Evolutionary conservation across 2,888 invertebrate species (phyloP), one percentile per base, ranked within the genome.

Genomic region (Sycophila texana): DNA sequence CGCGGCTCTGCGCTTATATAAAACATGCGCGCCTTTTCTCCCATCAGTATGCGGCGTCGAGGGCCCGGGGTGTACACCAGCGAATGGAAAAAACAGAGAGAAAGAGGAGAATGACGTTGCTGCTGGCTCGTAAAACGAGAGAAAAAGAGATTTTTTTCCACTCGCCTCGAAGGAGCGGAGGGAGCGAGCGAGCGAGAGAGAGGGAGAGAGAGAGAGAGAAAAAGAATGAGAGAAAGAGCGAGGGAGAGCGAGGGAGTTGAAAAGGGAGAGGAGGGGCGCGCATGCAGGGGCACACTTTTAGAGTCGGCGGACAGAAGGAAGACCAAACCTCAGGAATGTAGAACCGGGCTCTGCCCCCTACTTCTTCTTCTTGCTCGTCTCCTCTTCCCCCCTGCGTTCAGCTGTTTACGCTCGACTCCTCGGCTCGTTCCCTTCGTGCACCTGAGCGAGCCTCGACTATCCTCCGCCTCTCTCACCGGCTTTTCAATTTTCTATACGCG

Each of bases 291-390:
- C 53, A 65, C 53, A 61, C 39, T 39, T 39, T 49, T 30, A 68
- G 30, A 70, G 79, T 68, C 67, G 47, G 66, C 55, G 74, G 57
- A 77, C 74, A 70, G 79, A 82, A 82, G 73, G 79, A 53, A 83
- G 83, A 84, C 84, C 82, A 80, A 83, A 84, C 84, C 84, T 86
- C 86, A 86, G 86, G 86, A 86, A 86, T 86, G 86, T 85, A 85
- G 85, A 82, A 83, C 83, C 82, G 79, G 82, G 79, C 80, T 71
- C 60, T 79, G 67, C 80, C 61, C 67, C 68, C 71, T 49, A 61
- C 67, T 79, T 53, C 49, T 72, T 63, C 39, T 58, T 74, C 51
- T 73, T 58, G 53, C 51, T 73, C 73, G 26, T 65, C 30, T 57
- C 26, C 58, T 39, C 39, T n/a, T n/a, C 16, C 61, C 61, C 39